Percentiles rank a stretch among this genome's conserved stretches.
These are phyloP conservation scores for Acanthosoma haemorrhoidale DNA, from an alignment of 2,888 invertebrate species.

Conservation along the genomic window DNA sequence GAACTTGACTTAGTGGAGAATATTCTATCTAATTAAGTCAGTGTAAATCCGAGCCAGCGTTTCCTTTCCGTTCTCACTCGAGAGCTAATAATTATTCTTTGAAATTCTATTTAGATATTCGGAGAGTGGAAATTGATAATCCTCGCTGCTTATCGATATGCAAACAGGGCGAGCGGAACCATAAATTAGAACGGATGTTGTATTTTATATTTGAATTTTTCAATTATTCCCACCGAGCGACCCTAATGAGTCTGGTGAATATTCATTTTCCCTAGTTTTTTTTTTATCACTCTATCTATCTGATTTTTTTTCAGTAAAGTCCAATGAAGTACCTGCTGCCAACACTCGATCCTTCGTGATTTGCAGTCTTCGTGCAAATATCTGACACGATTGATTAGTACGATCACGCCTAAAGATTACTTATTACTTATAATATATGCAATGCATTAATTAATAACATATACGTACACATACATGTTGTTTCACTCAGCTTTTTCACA, in stretches of 20 bases:
- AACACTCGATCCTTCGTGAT: not conserved
- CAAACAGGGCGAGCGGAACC: not conserved
- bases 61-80: not conserved
- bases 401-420: no score
- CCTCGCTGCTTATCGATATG: slow-evolving; percentile 8
- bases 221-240: not conserved
- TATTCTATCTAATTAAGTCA: not conserved
- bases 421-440: no score
- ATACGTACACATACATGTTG: no score
- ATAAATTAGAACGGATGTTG: not conserved
- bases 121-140: not conserved
- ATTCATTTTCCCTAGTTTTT: not conserved
- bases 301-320: not conserved
- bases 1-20: not conserved
- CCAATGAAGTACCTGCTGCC: not conserved
- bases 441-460: no score
- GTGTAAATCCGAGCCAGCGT: not conserved
- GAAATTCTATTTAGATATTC: slow-evolving; percentile 8
- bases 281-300: no score
- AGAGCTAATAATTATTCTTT: not conserved
- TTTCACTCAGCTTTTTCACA: no score
- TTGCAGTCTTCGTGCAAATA: no score
- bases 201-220: slow-evolving; percentile 8
- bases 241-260: slow-evolving; percentile 11
- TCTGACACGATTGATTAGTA: no score